phyloP scores from a whole-genome alignment of 2,888 invertebrate species.

The Drosophila demipolita region DNA sequence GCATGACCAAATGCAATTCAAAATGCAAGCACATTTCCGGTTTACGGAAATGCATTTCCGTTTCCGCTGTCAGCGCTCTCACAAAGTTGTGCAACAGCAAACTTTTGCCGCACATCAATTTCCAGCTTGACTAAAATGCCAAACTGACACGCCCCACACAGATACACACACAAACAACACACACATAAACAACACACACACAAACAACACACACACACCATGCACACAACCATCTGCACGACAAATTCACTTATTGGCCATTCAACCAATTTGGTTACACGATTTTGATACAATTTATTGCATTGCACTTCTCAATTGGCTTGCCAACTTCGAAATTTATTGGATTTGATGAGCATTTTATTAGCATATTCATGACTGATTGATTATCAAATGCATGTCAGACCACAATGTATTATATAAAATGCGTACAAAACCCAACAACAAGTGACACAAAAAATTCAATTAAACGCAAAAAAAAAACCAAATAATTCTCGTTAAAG shows the following conservation, averaged over 20 bases:
- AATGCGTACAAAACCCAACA: background rate
- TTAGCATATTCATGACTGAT: constrained; percentile 70
- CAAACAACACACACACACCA: background rate
- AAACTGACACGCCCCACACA: constrained; percentile 27
- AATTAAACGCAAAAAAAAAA: constrained; percentile 21
- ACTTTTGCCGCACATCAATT: constrained; percentile 62
- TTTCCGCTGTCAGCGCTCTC: constrained; percentile 56
- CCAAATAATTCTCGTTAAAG: background rate
- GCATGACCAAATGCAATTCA: constrained; percentile 68
- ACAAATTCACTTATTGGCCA: constrained; percentile 74
- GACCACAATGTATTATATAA: constrained; percentile 16
- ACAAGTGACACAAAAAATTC: background rate
- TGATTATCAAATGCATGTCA: constrained; percentile 40
- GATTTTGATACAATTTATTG: constrained; percentile 73
- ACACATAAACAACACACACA: constrained; percentile 1
- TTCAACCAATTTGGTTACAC: constrained; percentile 78
- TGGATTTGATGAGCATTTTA: constrained; percentile 68
- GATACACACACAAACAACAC: constrained; percentile 14
- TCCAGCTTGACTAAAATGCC: constrained; percentile 60
- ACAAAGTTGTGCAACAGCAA: constrained; percentile 50
- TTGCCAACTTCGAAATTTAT: constrained; percentile 60
- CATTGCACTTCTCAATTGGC: constrained; percentile 52
- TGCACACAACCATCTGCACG: constrained; percentile 29
- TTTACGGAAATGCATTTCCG: constrained; percentile 79
- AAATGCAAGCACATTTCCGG: constrained; percentile 74